Base-by-base conservation (phyloP, 2,888 invertebrate species). In the Mechanitis messenoides region DNA sequence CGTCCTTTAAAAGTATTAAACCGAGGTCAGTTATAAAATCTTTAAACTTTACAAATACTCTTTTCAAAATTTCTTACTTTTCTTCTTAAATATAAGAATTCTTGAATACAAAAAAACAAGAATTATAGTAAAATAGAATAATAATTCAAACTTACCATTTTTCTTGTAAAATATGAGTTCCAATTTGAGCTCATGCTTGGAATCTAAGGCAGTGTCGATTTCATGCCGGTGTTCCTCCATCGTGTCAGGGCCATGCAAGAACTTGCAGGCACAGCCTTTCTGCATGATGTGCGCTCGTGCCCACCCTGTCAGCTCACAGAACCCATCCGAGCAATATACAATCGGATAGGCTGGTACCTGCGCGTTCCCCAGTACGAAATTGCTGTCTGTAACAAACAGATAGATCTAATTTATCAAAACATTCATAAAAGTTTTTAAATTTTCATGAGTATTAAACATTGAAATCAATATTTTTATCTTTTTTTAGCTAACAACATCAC, bases 81-180 rank as follows among this genome's bases (percentile, higher is more conserved):
- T 50, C 11, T 50, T 50, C 3, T 11, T 20, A 20, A 20, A 20
- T 20, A 50, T 50, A 50, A 31, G 3, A 5, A 31, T 31, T 28
- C 28, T 50, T 20, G 20, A 20, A 20, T 20, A 20, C 7, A 50
- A 3, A 11, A 11, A 50, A 31, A 31, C 7, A 28, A 9, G 6
- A 50, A 50, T 53, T 20, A 20, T 20, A 20, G 20, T 20, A 20
- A 20, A 20, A 20, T 20, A 20, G 20, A 20, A 20, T 20, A 20
- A 45, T 42, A 42, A 12, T 20, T 53, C n/a, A 45, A 58, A 55
- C 64, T 67, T 83, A 97, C 98, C 97, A 91, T 93, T 96, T 87
- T 97, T 98, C 86, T 97, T 97, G 89, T 98, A 98, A 87, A 98
- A 97, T 76, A 96, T 95, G 68, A 98, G 95, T 89, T 98, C 98